Evolutionary conservation across 2,113 vertebrate genomes (phyloP).

Genomic region (Himantopus leucocephalus): DNA sequence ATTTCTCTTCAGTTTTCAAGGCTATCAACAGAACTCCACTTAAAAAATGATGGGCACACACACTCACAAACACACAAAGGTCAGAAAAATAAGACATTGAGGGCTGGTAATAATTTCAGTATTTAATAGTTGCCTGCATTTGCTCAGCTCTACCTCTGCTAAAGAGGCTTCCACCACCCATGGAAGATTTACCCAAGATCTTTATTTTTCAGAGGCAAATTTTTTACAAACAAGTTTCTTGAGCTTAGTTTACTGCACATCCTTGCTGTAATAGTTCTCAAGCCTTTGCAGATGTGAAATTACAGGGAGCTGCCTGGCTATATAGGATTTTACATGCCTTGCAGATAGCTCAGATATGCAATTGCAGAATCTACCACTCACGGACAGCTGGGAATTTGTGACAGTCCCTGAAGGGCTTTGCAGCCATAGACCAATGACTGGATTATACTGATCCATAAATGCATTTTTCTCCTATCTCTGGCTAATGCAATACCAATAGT

Average conservation of each 20-base stretch:
- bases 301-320: neutral
- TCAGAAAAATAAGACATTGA: neutral
- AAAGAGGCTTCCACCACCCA: neutral
- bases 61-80: neutral
- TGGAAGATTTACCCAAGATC: neutral
- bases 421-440: slow-evolving; percentile 46
- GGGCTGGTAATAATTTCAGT: neutral
- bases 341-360: slow-evolving; percentile 22
- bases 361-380: slow-evolving; percentile 5
- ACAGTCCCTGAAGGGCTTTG: slow-evolving; percentile 39
- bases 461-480: slow-evolving; percentile 48
- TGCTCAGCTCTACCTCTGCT: neutral
- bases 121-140: neutral
- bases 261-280: slow-evolving; percentile 33
- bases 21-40: neutral
- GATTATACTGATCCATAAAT: slow-evolving; percentile 60
- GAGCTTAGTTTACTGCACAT: slow-evolving; percentile 32
- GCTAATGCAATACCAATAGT: slow-evolving; percentile 47
- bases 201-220: neutral
- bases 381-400: slow-evolving; percentile 30
- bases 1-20: neutral
- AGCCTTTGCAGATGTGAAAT: neutral
- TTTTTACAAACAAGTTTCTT: slow-evolving; percentile 10
- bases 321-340: slow-evolving; percentile 1
- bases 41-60: neutral